A percentile compares a stretch with the other conserved stretches of the same genome.
Conservation (phyloP, 2,888 invertebrate species). For the Acleris laterana region DNA sequence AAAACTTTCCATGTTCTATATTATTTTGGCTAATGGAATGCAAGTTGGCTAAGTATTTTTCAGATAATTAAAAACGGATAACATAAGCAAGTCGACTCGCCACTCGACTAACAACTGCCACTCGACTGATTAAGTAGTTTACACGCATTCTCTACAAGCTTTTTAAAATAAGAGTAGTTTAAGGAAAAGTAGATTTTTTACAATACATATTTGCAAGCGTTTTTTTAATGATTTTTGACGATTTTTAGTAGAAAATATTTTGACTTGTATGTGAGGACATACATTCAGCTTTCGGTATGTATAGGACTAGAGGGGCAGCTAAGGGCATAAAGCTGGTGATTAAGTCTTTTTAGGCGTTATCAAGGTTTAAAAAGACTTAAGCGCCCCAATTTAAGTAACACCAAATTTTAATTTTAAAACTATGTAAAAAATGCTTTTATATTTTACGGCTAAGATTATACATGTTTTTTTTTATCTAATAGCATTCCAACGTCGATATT, state of each 20-base stretch:
- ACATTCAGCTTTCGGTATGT: not conserved
- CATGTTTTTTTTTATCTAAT: slow-evolving; percentile 4
- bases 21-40: not conserved
- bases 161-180: slow-evolving; percentile 3
- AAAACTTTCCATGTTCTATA: too few species aligned
- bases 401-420: slow-evolving; percentile 9
- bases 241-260: not conserved
- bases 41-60: not conserved
- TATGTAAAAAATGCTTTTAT: not conserved
- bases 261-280: not conserved
- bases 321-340: too few species aligned
- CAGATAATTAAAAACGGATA: not conserved
- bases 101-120: not conserved
- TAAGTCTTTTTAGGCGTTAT: too few species aligned
- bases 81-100: not conserved
- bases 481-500: slow-evolving; percentile 12
- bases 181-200: slow-evolving; percentile 23
- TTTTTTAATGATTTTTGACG: not conserved
- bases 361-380: too few species aligned
- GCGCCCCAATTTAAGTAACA: not conserved
- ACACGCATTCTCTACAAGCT: slow-evolving; percentile 4
- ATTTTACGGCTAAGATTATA: not conserved
- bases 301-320: too few species aligned
- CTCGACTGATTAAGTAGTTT: slow-evolving; percentile 9
- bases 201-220: not conserved